Evolutionary conservation across 2,888 invertebrate genomes (phyloP).

Genomic region (Altica lythri): DNA sequence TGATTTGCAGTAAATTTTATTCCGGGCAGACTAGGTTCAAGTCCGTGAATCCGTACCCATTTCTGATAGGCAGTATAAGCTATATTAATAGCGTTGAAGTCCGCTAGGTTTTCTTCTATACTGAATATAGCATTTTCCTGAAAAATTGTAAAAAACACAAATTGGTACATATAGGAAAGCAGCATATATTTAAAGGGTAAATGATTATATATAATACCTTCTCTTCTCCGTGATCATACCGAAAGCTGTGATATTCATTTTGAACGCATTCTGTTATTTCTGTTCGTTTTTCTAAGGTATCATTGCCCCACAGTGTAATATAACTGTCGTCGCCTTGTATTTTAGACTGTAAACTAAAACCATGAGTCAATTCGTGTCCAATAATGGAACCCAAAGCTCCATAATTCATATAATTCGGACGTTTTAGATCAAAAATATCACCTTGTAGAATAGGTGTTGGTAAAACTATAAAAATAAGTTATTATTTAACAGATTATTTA

Average conservation of each 20-base stretch:
- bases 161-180: too few relatives aligned
- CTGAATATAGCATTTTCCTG: conserved; percentile 80
- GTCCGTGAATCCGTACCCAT: conserved; percentile 69
- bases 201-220: conserved; percentile 27
- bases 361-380: conserved; percentile 48
- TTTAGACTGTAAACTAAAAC: conserved; percentile 27
- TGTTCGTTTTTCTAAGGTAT: conserved; percentile 32
- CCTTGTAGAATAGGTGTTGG: conserved; percentile 46
- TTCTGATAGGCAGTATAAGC: conserved; percentile 80
- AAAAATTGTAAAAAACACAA: conserved; percentile 38
- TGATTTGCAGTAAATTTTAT: conserved; percentile 68
- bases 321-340: background rate
- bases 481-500: too few relatives aligned
- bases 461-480: conserved; percentile 48
- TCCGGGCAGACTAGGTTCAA: conserved; percentile 67
- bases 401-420: conserved; percentile 49
- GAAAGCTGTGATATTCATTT: conserved; percentile 40
- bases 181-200: background rate
- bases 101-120: conserved; percentile 89
- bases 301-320: conserved; percentile 36
- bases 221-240: conserved; percentile 18
- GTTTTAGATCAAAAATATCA: conserved; percentile 40
- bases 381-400: conserved; percentile 48
- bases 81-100: conserved; percentile 86
- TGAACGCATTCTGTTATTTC: conserved; percentile 38